Evolutionary conservation across 1,140 invertebrate species (phyloP).

Genomic region (Pseudomyrmex concolor): DNA sequence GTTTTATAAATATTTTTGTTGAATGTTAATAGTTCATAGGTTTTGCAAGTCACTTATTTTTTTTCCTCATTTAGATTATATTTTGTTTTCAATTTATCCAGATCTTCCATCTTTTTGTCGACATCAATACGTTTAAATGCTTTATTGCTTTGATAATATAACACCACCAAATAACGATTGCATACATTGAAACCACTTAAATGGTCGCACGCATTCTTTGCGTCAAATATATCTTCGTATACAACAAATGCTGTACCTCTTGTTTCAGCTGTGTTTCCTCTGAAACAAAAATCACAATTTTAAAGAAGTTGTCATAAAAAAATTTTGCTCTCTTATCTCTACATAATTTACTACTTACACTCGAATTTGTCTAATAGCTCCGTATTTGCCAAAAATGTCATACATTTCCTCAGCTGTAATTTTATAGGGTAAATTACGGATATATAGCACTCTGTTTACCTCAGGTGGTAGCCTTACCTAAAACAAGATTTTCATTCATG

Average conservation of each 20-base stretch:
- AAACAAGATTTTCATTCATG: constrained; percentile 69
- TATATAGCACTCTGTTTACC: constrained; percentile 98
- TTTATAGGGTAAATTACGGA: constrained; percentile 99
- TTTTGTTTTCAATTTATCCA: constrained; percentile 98
- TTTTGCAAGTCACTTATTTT: constrained; percentile 73
- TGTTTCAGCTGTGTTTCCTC: constrained; percentile 98
- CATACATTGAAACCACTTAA: constrained; percentile 99
- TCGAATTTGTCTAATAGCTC: constrained; percentile 98
- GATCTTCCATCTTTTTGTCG: constrained; percentile 98
- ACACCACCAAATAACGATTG: constrained; percentile 98
- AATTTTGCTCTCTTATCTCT: background rate
- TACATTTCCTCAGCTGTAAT: constrained; percentile 99
- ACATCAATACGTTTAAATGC: constrained; percentile 98
- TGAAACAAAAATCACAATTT: constrained; percentile 83
- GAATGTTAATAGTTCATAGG: background rate
- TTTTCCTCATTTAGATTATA: constrained; percentile 90
- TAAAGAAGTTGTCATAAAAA: constrained; percentile 3
- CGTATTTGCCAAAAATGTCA: constrained; percentile 99
- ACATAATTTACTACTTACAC: constrained; percentile 90
- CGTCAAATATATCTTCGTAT: constrained; percentile 99
- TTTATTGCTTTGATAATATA: constrained; percentile 98
- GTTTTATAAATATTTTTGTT: too few relatives aligned
- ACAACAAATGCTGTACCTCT: constrained; percentile 99
- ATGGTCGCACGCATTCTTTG: constrained; percentile 99
- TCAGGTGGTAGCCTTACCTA: constrained; percentile 98